Base-by-base conservation (phyloP, 2,797 vertebrate genomes). In the Arremon aurantiirostris region DNA sequence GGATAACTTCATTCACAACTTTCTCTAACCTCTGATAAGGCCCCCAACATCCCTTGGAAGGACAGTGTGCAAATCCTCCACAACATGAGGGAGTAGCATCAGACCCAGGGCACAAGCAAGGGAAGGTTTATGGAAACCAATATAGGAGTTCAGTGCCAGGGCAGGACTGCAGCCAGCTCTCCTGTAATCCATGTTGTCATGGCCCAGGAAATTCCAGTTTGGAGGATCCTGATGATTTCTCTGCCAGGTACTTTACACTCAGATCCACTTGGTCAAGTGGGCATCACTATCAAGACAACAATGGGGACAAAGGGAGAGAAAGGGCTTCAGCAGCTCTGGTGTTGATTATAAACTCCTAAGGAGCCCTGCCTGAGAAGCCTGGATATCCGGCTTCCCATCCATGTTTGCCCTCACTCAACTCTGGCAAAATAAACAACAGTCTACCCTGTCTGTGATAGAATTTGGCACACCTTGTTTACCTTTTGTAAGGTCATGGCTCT, bases 51-150 rank as follows among this genome's bases (percentile, higher is more conserved):
- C 21, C 30, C 56, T 18, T 32, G 60, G 41, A 86, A 75, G 32
- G 5, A 39, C 22, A 18, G 14, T 21, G 15, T n/a, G 61, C 61
- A 55, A 64, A 53, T 9, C n/a, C 41, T 34, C 20, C 56, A n/a
- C 19, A 16, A 9, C 41, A 28, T 0, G 0, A 64, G 60, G 26
- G 52, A 72, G 18, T 1, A 17, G 18, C 1, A 10, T n/a, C 53
- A 60, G 13, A 28, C 12, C 12, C 22, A 10, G 20, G 2, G 22
- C 5, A 52, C 23, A 69, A 47, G 66, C 39, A 57, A 71, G 72
- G 13, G 27, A 26, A 35, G 17, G 44, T 13, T 70, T 32, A 14
- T 8, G 24, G 52, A 75, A 39, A 77, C 19, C 50, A 73, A 18
- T 7, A 42, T 4, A 69, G 27, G 44, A 41, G 26, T 14, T 9